Conservation (phyloP, 2,113 vertebrate genomes). For the Pelmatolapia mariae region DNA sequence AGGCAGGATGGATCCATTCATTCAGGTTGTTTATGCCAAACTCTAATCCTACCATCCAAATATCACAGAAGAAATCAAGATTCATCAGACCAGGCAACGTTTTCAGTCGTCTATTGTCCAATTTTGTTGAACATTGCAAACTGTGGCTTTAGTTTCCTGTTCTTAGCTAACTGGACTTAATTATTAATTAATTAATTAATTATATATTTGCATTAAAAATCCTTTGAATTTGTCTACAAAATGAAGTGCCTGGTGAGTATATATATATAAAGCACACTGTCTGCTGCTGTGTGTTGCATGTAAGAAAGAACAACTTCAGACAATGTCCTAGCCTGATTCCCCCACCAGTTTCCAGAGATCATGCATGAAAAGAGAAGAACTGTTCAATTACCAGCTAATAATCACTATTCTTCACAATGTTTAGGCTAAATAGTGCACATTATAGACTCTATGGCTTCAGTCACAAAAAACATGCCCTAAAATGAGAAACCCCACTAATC, state of each 20-base stretch:
- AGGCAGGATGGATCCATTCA: background rate
- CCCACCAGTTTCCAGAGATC: background rate
- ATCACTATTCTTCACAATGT: background rate
- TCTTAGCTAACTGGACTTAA: background rate
- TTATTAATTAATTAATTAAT: background rate
- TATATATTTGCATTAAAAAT: background rate
- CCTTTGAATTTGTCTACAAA: background rate
- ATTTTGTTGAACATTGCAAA: background rate
- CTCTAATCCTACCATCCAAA: background rate
- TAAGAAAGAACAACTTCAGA: background rate
- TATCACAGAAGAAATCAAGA: background rate
- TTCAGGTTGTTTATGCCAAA: background rate
- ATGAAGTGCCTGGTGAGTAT: background rate
- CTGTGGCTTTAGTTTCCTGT: background rate
- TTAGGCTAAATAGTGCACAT: background rate
- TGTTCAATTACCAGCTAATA: background rate
- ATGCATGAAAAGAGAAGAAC: background rate
- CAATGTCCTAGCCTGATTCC: background rate
- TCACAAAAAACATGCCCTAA: background rate
- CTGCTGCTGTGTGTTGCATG: background rate
- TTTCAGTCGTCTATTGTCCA: accelerated
- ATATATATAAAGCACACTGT: background rate
- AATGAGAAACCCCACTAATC: background rate
- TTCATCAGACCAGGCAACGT: background rate
- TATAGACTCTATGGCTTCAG: background rate